A percentile compares a stretch with the other conserved stretches of the same genome.
These are phyloP conservation scores for Pammene aurita DNA, from an alignment of 2,888 invertebrate genomes.

Conservation along the genomic window DNA sequence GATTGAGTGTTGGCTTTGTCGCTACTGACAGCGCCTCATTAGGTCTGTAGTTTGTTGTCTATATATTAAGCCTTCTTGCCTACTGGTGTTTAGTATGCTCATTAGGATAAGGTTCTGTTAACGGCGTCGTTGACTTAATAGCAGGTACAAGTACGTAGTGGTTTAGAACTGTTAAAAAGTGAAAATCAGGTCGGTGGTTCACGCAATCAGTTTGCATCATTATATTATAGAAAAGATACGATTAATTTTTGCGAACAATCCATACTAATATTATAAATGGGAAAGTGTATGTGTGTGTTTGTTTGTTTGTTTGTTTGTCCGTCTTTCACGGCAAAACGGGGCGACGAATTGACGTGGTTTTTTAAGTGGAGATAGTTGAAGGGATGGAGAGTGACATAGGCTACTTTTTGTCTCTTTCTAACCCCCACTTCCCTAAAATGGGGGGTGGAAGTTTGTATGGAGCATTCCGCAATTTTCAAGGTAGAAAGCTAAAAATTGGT, in stretches of 20 bases:
- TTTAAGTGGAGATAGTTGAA: too few relatives aligned
- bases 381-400: too few relatives aligned
- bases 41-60: constrained; percentile 30
- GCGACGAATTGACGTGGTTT: too few relatives aligned
- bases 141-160: neutral
- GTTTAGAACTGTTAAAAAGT: neutral
- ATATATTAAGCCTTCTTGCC: constrained; percentile 12
- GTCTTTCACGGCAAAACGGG: too few relatives aligned
- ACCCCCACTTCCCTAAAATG: too few relatives aligned
- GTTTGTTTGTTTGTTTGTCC: too few relatives aligned
- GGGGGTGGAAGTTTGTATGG: too few relatives aligned
- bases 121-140: constrained; percentile 9
- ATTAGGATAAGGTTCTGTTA: constrained; percentile 16
- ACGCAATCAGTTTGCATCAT: constrained; percentile 2
- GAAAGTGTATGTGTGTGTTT: too few relatives aligned
- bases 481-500: too few relatives aligned
- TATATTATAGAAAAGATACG: neutral
- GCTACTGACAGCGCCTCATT: constrained; percentile 34
- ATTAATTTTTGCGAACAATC: constrained; percentile 4
- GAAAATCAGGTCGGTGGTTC: neutral
- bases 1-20: constrained; percentile 35
- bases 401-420: too few relatives aligned
- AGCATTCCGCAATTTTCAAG: too few relatives aligned
- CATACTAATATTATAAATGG: too few relatives aligned
- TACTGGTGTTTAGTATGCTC: constrained; percentile 9